Base-by-base conservation (phyloP, 1,140 invertebrate genomes). In the Drosophila aff. region DNA sequence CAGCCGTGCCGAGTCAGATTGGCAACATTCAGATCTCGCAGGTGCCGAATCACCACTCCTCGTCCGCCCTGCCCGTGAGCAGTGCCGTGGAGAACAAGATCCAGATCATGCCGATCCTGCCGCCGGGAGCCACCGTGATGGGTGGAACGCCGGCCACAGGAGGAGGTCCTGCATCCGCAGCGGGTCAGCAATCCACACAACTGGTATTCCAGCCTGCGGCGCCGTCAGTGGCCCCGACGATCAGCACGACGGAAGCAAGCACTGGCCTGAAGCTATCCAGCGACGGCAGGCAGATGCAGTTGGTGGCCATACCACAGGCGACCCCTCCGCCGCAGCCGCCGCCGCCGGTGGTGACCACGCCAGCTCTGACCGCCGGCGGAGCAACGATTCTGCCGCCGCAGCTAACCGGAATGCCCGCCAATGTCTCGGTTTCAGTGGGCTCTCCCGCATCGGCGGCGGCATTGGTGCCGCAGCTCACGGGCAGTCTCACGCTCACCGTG, bases 21-120 rank as follows among this genome's bases (percentile, higher is more conserved):
- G 92, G 92, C 53, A 93, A 93, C 23, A 93, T 93, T 61, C 92
- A 92, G 76, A 93, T 93, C 49, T 92, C 92, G 4, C 92, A 93
- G 67, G 83, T 86, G 52, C 79, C 79, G 23, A 74, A 83, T 47
- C 86, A 83, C 59, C 81, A 86, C 55, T 73, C 36, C 15, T 40
- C 72, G 28, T 46, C 84, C 11, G 26, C 67, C 15, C 9, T 89
- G 64, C 79, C 79, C 38, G 58, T 90, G 23, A 78, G 73, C 76
- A 85, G 72, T 46, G 64, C 80, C 21, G 92, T 93, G 3, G 92
- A 93, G 62, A 93, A 93, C 55, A 93, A 93, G 78, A 93, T 93
- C 38, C 92, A 93, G 75, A 93, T 93, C 10, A 93, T 93, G 91
- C 92, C 92, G 4, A 93, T 93, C 16, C 50, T 93, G 66, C 66